Conservation (phyloP, 2,888 invertebrate genomes). For the Andrena bucephala region DNA sequence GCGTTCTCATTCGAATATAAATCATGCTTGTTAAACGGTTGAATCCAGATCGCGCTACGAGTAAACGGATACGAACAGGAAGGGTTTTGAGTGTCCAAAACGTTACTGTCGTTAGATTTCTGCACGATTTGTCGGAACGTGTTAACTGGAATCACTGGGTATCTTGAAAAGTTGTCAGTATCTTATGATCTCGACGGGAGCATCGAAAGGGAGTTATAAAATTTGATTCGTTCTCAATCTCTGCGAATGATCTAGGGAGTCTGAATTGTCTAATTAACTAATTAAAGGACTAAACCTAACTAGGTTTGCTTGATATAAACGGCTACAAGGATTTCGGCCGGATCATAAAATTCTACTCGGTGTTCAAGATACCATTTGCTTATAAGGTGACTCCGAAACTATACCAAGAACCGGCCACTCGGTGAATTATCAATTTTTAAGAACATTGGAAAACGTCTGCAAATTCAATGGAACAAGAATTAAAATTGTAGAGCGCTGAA, state of each 20-base stretch:
- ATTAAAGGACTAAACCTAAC: neutral
- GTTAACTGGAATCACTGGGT: conserved; percentile 21
- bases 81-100: conserved; percentile 28
- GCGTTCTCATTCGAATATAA: conserved; percentile 40
- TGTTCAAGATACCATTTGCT: conserved; percentile 36
- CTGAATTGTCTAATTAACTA: conserved; percentile 34
- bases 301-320: conserved; percentile 24
- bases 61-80: conserved; percentile 42
- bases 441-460: conserved; percentile 40
- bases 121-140: conserved; percentile 24
- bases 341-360: conserved; percentile 57
- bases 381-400: conserved; percentile 29
- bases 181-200: conserved; percentile 49
- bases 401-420: conserved; percentile 21
- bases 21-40: conserved; percentile 50
- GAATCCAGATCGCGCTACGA: conserved; percentile 50
- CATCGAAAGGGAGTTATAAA: conserved; percentile 20
- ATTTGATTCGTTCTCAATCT: conserved; percentile 6
- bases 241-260: conserved; percentile 22
- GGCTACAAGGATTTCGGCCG: conserved; percentile 31
- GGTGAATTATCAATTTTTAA: conserved; percentile 29
- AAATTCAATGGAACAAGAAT: conserved; percentile 48
- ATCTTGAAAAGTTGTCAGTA: conserved; percentile 47
- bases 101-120: conserved; percentile 22
- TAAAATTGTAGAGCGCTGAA: conserved; percentile 56